phyloP scores from a whole-genome alignment of 2,113 vertebrate species.

The Henicopernis longicauda region DNA sequence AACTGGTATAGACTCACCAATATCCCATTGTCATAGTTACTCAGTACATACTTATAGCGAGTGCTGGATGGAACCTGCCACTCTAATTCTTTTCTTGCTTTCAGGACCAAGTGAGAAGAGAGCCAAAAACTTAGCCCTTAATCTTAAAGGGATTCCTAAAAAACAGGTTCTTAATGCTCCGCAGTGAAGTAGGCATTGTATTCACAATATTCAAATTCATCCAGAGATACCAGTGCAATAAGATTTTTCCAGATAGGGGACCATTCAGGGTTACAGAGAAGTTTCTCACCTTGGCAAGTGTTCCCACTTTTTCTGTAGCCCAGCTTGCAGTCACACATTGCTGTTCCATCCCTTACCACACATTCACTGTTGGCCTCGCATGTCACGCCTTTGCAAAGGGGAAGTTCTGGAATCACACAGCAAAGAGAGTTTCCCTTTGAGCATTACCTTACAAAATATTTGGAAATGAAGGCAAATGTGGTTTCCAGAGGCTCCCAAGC shows the following conservation, averaged over 20 bases:
- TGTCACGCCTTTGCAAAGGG: constrained; percentile 61
- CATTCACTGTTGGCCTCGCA: constrained; percentile 81
- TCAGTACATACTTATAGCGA: background rate
- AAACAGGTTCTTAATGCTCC: background rate
- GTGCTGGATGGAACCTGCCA: background rate
- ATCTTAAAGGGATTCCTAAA: background rate
- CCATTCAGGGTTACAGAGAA: background rate
- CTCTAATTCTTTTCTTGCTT: background rate
- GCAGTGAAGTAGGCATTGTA: background rate
- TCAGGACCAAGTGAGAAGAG: background rate
- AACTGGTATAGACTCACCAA: background rate
- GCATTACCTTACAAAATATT: background rate
- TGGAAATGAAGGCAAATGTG: background rate
- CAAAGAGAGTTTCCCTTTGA: background rate
- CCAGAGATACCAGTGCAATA: background rate
- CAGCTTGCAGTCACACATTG: constrained; percentile 79
- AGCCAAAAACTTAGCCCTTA: background rate
- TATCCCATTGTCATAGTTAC: background rate
- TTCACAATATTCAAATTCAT: background rate
- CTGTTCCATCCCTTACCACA: constrained; percentile 50
- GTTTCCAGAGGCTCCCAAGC: background rate
- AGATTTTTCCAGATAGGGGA: background rate
- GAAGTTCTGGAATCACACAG: constrained; percentile 72
- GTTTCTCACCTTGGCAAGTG: constrained; percentile 66
- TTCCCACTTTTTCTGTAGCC: constrained; percentile 66